Percentiles rank a stretch among this genome's conserved stretches.
Conservation (phyloP, 1,140 invertebrate species). For the Chionoecetes opilio region DNA sequence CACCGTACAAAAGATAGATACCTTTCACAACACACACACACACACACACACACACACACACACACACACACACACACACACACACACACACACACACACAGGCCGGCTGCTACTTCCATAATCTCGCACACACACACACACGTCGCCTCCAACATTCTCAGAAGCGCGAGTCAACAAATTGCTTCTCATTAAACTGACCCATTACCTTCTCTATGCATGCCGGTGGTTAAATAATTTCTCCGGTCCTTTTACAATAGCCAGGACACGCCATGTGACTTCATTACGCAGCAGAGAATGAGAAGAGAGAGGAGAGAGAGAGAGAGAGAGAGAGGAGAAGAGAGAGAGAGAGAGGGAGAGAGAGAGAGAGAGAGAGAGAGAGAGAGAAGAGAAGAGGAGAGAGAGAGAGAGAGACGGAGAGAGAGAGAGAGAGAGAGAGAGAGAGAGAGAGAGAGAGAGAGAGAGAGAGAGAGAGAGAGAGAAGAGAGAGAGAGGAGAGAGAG, state of each 20-base stretch:
- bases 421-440: conserved; percentile 31
- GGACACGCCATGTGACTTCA: background rate
- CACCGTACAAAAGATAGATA: too few species aligned
- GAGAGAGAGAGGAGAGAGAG: background rate
- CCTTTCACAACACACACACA: too few species aligned
- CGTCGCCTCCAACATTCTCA: background rate
- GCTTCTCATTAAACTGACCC: background rate
- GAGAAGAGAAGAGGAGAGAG: background rate
- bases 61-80: too few species aligned
- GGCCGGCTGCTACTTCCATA: too few species aligned
- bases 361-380: conserved; percentile 37
- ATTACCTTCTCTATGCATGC: conserved; percentile 14
- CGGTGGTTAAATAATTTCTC: conserved; percentile 7
- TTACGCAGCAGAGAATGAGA: background rate
- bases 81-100: too few species aligned
- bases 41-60: too few species aligned
- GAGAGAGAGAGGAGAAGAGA: background rate
- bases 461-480: background rate
- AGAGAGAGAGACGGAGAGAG: background rate
- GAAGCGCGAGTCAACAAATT: background rate
- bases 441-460: background rate
- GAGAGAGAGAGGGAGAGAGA: conserved; percentile 14
- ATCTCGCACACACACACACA: too few species aligned
- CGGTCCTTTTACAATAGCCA: conserved; percentile 1
- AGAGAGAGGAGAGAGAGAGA: background rate